phyloP scores from a whole-genome alignment of 2,113 vertebrate species.

The human region GRCh38 chr2:179887001-179887500 shows the following conservation, averaged over 20 bases:
- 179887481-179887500: too few relatives aligned
- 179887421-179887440: background rate
- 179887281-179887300: background rate
- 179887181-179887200: background rate
- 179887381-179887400: background rate
- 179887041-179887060: background rate
- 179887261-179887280: background rate
- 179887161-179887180: background rate
- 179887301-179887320: background rate
- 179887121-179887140: background rate
- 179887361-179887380: background rate
- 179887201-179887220: background rate
- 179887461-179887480: background rate
- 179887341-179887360: background rate
- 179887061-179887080: background rate
- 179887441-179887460: background rate
- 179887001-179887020: background rate
- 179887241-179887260: background rate
- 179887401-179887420: background rate
- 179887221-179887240: constrained; percentile 9
- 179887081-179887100: background rate
- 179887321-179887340: constrained; percentile 29
- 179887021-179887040: background rate
- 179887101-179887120: background rate
- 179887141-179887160: background rate